These are phyloP conservation scores for Pseudobourletiella spinata DNA, from an alignment of 1,140 invertebrate species.

Conservation along the genomic window DNA sequence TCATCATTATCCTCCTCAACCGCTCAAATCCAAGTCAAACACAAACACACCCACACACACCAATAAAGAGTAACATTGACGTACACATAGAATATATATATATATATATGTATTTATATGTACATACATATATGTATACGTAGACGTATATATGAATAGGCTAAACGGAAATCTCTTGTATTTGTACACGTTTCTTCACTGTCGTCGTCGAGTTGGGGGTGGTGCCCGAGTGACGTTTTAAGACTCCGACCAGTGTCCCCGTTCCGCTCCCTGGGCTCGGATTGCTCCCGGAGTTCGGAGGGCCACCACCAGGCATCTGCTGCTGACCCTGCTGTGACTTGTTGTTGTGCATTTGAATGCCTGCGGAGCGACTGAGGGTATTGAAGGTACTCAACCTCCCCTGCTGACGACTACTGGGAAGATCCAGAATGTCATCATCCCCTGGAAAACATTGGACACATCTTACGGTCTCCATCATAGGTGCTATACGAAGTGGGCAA, in stretches of 20 bases:
- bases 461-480: no score
- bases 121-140: no score
- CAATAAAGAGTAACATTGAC: no score
- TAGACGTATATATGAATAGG: no score
- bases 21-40: no score
- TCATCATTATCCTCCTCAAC: no score
- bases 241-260: constrained; percentile 29
- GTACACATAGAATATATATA: no score
- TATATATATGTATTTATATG: no score
- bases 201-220: constrained; percentile 36
- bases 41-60: no score
- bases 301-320: neutral
- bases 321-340: neutral
- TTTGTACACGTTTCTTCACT: constrained; percentile 74
- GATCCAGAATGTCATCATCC: constrained; percentile 3
- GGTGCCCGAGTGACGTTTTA: constrained; percentile 28
- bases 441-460: no score
- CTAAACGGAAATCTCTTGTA: constrained; percentile 75
- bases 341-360: constrained; percentile 10
- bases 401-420: neutral
- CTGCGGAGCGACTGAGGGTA: neutral
- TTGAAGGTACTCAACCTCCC: neutral
- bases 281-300: constrained; percentile 16
- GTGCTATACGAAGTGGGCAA: no score
- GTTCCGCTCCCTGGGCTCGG: constrained; percentile 29